Evolutionary conservation across 2,797 vertebrate genomes (phyloP).

Genomic region (Muscicapa comitata): DNA sequence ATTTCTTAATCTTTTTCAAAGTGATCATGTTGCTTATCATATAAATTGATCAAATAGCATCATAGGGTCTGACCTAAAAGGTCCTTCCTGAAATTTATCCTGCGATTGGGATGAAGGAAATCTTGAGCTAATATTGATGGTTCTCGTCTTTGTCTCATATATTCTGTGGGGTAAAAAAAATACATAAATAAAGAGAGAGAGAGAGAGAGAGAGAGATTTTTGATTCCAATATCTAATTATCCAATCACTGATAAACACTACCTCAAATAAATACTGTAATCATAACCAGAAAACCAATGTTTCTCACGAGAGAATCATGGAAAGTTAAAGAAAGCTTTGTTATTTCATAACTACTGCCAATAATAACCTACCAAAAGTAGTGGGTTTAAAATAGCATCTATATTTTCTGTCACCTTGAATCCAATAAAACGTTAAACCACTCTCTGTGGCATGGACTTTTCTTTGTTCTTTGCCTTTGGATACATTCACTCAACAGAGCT

Average conservation of each 20-base stretch:
- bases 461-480: slow-evolving; percentile 13
- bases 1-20: neutral
- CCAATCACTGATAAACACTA: neutral
- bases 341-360: neutral
- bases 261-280: neutral
- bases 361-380: neutral
- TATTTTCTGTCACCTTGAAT: slow-evolving; percentile 25
- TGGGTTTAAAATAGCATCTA: neutral
- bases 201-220: neutral
- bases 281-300: neutral
- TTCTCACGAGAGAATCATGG: neutral
- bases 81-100: neutral
- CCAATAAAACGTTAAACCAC: neutral
- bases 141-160: neutral
- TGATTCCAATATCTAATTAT: neutral
- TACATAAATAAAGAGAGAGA: neutral
- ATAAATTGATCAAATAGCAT: neutral
- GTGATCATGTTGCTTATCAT: neutral
- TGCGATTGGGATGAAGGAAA: neutral
- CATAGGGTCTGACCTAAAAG: neutral
- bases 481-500: neutral
- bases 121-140: neutral
- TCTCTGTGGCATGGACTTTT: neutral
- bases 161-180: neutral
- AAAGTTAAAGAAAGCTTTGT: neutral